Percentiles rank a stretch among this genome's conserved stretches.
These are phyloP conservation scores for Arrhamphus sclerolepis DNA, from an alignment of 2,797 vertebrate genomes.

Conservation along the genomic window DNA sequence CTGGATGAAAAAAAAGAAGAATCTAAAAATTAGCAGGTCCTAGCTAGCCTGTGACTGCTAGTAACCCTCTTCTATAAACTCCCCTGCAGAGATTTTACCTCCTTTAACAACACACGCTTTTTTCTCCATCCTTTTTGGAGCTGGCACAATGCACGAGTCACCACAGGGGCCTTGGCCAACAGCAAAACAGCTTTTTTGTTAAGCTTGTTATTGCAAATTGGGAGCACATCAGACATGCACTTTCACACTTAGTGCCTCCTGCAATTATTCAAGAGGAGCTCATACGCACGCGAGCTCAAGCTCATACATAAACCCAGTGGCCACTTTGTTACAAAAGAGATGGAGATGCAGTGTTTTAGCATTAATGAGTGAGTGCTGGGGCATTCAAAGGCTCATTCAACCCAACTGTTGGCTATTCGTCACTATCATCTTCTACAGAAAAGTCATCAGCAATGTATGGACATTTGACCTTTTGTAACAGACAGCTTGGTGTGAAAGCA, in stretches of 20 bases:
- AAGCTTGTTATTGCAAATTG: constrained; percentile 73
- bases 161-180: constrained; percentile 53
- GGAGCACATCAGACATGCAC: constrained; percentile 53
- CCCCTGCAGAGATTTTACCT: constrained; percentile 57
- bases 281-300: constrained; percentile 54
- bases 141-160: constrained; percentile 55
- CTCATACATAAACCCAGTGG: constrained; percentile 52
- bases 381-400: constrained; percentile 39
- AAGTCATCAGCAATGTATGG: constrained; percentile 28
- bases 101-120: constrained; percentile 32
- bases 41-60: constrained; percentile 52
- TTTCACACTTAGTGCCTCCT: constrained; percentile 61
- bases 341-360: constrained; percentile 33
- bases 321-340: constrained; percentile 54
- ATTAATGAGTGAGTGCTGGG: constrained; percentile 19
- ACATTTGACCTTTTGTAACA: constrained; percentile 16
- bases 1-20: constrained; percentile 3
- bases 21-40: constrained; percentile 58
- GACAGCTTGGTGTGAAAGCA: constrained; percentile 47
- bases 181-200: constrained; percentile 61
- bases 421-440: constrained; percentile 7
- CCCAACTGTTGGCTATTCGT: constrained; percentile 36
- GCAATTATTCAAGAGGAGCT: constrained; percentile 62
- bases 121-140: constrained; percentile 32
- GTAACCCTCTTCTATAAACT: constrained; percentile 64